phyloP scores from a whole-genome alignment of 2,113 vertebrate genomes.

The Hypocryptadius cinnamomeus region DNA sequence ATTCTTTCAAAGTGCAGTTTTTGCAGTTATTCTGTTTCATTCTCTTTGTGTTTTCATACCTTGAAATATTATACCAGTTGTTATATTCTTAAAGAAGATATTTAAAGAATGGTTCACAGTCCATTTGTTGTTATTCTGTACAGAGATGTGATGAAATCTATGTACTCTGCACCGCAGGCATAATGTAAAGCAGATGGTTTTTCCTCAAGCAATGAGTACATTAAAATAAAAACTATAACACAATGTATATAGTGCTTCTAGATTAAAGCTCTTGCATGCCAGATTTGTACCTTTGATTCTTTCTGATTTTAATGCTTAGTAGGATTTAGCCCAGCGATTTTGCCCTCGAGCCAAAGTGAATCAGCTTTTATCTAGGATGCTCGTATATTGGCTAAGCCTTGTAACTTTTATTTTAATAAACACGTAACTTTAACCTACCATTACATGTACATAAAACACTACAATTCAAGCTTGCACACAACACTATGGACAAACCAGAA shows the following conservation, averaged over 20 bases:
- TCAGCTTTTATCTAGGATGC: slow-evolving; percentile 40
- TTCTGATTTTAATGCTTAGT: slow-evolving; percentile 41
- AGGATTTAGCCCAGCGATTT: slow-evolving; percentile 53
- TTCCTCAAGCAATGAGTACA: slow-evolving; percentile 30
- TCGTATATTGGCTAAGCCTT: slow-evolving; percentile 26
- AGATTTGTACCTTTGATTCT: slow-evolving; percentile 58
- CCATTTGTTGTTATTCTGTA: slow-evolving; percentile 61
- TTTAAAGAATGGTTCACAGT: slow-evolving; percentile 56
- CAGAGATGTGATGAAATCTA: slow-evolving; percentile 66
- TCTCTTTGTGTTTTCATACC: not conserved
- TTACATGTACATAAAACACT: slow-evolving; percentile 2
- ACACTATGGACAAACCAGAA: not conserved
- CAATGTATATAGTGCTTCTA: slow-evolving; percentile 47
- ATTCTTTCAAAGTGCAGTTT: slow-evolving; percentile 3
- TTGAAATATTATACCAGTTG: slow-evolving; percentile 16
- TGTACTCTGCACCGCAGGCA: slow-evolving; percentile 21
- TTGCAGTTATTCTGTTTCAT: not conserved
- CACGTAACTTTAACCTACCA: slow-evolving; percentile 30
- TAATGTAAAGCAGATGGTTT: slow-evolving; percentile 71
- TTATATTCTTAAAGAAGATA: slow-evolving; percentile 54
- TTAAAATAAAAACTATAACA: slow-evolving; percentile 45
- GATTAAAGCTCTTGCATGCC: slow-evolving; percentile 63
- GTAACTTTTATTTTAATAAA: slow-evolving; percentile 56
- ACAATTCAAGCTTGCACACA: not conserved
- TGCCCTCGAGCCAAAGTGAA: slow-evolving; percentile 58